Evolutionary conservation across 2,888 invertebrate genomes (phyloP).

Genomic region (Bruchidius siliquastri): DNA sequence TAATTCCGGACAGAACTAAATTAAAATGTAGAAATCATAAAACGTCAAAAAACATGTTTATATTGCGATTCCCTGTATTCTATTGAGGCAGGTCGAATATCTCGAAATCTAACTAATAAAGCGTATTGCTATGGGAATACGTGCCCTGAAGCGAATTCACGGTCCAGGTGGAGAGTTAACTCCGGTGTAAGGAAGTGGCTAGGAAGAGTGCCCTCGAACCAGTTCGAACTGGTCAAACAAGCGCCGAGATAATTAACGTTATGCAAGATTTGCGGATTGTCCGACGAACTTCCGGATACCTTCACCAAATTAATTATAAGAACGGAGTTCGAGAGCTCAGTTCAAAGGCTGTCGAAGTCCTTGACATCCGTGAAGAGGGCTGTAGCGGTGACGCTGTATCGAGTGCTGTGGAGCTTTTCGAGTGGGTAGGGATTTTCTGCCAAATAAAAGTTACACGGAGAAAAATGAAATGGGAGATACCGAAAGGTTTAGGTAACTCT

Average conservation of each 20-base stretch:
- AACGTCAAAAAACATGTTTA: no score
- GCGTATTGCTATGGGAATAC: neutral
- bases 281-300: neutral
- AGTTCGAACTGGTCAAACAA: neutral
- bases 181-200: neutral
- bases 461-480: no score
- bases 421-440: neutral
- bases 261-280: neutral
- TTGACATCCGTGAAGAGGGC: neutral
- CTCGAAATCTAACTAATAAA: neutral
- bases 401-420: neutral
- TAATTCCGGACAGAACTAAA: no score
- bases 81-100: neutral
- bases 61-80: no score
- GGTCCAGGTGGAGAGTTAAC: neutral
- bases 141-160: neutral
- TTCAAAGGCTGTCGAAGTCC: neutral
- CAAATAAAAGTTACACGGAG: no score
- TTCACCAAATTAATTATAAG: neutral
- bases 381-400: neutral
- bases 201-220: neutral
- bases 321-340: neutral
- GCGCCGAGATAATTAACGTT: neutral
- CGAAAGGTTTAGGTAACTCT: no score
- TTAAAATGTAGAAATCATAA: no score